phyloP scores from a whole-genome alignment of 1,140 invertebrate genomes.

The Coenobita brevimanus region DNA sequence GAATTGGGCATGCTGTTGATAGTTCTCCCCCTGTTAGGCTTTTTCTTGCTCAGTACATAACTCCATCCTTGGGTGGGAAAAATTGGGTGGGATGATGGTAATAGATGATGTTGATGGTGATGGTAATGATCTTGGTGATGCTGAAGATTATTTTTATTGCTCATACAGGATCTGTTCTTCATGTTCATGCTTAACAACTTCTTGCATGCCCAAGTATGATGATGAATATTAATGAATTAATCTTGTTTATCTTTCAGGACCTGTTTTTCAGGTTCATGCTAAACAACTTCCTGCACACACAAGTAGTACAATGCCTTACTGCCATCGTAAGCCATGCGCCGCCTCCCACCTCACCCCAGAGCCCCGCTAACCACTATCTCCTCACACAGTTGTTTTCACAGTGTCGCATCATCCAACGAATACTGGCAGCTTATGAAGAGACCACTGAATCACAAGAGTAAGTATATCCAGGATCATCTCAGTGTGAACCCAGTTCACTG shows the following conservation, averaged over 20 bases:
- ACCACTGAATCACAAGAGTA: slow-evolving; percentile 72
- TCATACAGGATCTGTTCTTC: background rate
- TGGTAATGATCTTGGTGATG: too few relatives aligned
- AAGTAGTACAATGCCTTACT: slow-evolving; percentile 84
- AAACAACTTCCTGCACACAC: slow-evolving; percentile 93
- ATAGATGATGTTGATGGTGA: too few relatives aligned
- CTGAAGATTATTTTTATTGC: background rate
- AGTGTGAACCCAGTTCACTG: too few relatives aligned
- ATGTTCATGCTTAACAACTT: too few relatives aligned
- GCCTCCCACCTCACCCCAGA: slow-evolving; percentile 18
- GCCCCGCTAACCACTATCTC: slow-evolving; percentile 30
- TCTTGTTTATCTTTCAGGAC: slow-evolving; percentile 78
- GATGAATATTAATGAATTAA: too few relatives aligned
- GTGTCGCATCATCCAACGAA: slow-evolving; percentile 37
- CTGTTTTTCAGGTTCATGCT: slow-evolving; percentile 87
- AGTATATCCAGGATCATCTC: too few relatives aligned
- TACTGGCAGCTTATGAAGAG: slow-evolving; percentile 42
- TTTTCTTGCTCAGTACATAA: too few relatives aligned
- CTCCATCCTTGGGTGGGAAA: too few relatives aligned
- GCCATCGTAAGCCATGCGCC: slow-evolving; percentile 77
- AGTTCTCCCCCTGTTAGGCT: too few relatives aligned
- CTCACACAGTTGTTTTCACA: slow-evolving; percentile 45
- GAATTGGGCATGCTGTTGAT: too few relatives aligned
- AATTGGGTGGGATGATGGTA: too few relatives aligned
- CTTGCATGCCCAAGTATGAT: too few relatives aligned